These are phyloP conservation scores for Leptoteleia sp. DNA, from an alignment of 1,140 invertebrate species.

Conservation along the genomic window DNA sequence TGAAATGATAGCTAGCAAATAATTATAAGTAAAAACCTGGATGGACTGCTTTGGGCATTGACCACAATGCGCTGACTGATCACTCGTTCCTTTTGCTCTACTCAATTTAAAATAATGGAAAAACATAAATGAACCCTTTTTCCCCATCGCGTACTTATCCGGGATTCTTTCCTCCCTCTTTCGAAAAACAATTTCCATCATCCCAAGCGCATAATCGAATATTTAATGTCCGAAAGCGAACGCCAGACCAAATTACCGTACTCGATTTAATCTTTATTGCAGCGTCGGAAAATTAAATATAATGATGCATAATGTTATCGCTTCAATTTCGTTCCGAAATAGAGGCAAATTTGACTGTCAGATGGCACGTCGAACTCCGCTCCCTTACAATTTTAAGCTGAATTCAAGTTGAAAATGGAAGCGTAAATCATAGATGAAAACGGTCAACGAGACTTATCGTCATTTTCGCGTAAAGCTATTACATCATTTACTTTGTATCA, in stretches of 20 bases:
- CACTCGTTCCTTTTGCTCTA: not conserved
- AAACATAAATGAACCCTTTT: not conserved
- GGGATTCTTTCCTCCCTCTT: too few species aligned
- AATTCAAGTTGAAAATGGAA: slow-evolving; percentile 26
- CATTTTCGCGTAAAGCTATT: slow-evolving; percentile 19
- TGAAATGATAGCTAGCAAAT: not conserved
- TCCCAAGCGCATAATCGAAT: not conserved
- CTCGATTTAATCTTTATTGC: slow-evolving; percentile 10
- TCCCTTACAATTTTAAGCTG: slow-evolving; percentile 10
- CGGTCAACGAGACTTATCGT: slow-evolving; percentile 10
- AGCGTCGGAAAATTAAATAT: slow-evolving; percentile 8
- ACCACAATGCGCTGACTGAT: too few species aligned
- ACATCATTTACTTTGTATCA: slow-evolving; percentile 28
- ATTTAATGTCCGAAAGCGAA: slow-evolving; percentile 13
- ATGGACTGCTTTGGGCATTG: too few species aligned
- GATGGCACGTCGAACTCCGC: not conserved
- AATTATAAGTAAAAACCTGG: not conserved
- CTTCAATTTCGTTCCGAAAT: slow-evolving; percentile 7
- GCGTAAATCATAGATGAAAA: slow-evolving; percentile 26
- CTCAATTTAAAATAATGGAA: not conserved
- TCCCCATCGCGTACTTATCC: too few species aligned
- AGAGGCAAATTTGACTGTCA: not conserved
- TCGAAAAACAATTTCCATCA: slow-evolving; percentile 8
- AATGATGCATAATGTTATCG: slow-evolving; percentile 3
- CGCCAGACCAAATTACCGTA: not conserved